Conservation (phyloP, 1,140 invertebrate genomes). For the Trichonephila inaurata region DNA sequence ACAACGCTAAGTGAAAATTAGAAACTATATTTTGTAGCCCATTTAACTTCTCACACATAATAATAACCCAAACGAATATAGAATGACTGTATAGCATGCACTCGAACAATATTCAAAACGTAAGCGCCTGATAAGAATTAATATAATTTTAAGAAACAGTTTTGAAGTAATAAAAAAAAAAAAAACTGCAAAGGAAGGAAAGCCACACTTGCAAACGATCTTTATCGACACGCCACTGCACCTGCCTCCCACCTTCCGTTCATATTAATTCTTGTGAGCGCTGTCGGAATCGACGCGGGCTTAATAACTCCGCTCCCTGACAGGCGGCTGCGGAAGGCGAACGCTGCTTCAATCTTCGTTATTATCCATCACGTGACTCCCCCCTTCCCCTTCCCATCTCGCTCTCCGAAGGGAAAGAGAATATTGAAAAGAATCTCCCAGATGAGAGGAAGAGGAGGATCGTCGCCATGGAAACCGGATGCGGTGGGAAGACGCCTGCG, state of each 20-base stretch:
- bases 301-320: constrained; percentile 21
- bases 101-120: too few relatives aligned
- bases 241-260: neutral
- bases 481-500: neutral
- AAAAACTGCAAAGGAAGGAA: too few relatives aligned
- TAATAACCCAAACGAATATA: too few relatives aligned
- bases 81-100: too few relatives aligned
- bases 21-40: too few relatives aligned
- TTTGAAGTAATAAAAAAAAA: too few relatives aligned
- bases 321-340: neutral
- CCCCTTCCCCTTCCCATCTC: neutral
- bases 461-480: constrained; percentile 16
- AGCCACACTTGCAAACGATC: too few relatives aligned
- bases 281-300: constrained; percentile 20
- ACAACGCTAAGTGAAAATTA: too few relatives aligned
- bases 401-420: neutral
- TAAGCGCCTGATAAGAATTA: too few relatives aligned
- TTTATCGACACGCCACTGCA: too few relatives aligned
- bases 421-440: constrained; percentile 31
- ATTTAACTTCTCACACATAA: too few relatives aligned
- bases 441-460: constrained; percentile 15
- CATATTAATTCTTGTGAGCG: constrained; percentile 5
- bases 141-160: too few relatives aligned
- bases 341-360: constrained; percentile 19
- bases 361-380: constrained; percentile 22